Percentiles rank a stretch among this genome's conserved stretches.
Evolutionary conservation across 35 echinoderm and acorn worm species (phyloP).

Genomic region (Chiridota heheva): DNA sequence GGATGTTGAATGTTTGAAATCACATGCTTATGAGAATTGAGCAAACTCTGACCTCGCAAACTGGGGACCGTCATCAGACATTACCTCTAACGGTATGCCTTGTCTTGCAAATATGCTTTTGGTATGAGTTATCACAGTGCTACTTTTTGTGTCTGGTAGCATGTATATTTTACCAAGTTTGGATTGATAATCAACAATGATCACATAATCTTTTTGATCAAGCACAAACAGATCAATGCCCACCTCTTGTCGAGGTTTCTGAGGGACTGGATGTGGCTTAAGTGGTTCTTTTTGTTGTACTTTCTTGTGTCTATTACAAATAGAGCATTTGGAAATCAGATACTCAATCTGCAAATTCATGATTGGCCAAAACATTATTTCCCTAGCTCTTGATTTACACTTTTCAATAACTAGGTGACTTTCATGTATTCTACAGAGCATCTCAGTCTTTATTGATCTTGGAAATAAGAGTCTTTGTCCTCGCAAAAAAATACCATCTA

Average conservation of each 20-base stretch:
- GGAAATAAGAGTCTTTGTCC: slow-evolving; percentile 19
- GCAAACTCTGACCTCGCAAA: slow-evolving; percentile 9
- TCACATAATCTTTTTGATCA: slow-evolving; percentile 6
- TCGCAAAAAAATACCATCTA: slow-evolving; percentile 38
- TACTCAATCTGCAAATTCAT: slow-evolving; percentile 59
- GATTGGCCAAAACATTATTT: slow-evolving; percentile 42
- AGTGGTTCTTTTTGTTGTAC: slow-evolving; percentile 25
- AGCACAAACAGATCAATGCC: slow-evolving; percentile 27
- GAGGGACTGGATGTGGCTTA: neutral
- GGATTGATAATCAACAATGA: slow-evolving; percentile 39
- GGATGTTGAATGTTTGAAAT: slow-evolving; percentile 29
- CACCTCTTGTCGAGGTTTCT: slow-evolving; percentile 15
- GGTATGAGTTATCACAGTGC: slow-evolving; percentile 31
- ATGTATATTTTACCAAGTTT: slow-evolving; percentile 44
- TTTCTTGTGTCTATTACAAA: slow-evolving; percentile 36
- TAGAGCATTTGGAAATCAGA: slow-evolving; percentile 28
- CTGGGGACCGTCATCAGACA: slow-evolving; percentile 44
- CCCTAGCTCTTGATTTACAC: too few relatives aligned
- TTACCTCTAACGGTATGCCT: slow-evolving; percentile 31
- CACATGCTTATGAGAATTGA: slow-evolving; percentile 10
- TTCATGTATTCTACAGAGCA: slow-evolving; percentile 33
- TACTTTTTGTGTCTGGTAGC: slow-evolving; percentile 21
- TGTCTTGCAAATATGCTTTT: slow-evolving; percentile 51
- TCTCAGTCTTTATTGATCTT: slow-evolving; percentile 8
- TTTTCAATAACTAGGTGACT: slow-evolving; percentile 41